Base-by-base conservation (phyloP, 2,113 vertebrate species). In the Corydoras sp. region DNA sequence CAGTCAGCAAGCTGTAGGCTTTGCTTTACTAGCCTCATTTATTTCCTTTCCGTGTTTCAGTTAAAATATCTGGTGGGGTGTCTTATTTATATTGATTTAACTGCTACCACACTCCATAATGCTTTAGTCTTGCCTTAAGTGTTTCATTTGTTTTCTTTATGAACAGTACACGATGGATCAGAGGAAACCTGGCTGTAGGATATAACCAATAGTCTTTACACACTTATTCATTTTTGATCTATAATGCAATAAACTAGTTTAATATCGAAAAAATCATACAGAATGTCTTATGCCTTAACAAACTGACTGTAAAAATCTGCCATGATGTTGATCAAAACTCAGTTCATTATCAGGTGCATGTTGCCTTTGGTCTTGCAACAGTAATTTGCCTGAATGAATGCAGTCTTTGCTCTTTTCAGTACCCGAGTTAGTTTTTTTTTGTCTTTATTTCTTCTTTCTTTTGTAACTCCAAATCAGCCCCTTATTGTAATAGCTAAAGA, bases 41-140 rank as follows among this genome's bases (percentile, higher is more conserved):
- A 86, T 87, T 89, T 85, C 81, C 82, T 85, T 78, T 69, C 73
- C 75, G 81, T 83, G 77, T 88, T 80, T 85, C 76, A 80, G 81
- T 84, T 86, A 81, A 88, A 86, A 86, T 89, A 85, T 86, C 87
- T 88, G 86, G 85, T 79, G 86, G 83, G 85, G 87, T 89, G 87
- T 90, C 88, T 86, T 87, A 87, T 89, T 89, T 88, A 86, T 90
- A 90, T 90, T 90, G 89, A 90, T 91, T 91, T 86, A 87, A 89
- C 87, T 90, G 88, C 89, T 89, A 86, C 88, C 86, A 87, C 86
- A 85, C 89, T 91, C 88, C 85, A 89, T 90, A 89, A 90, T 86
- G 86, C 85, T 86, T 87, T 88, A 87, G 86, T 89, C 87, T 89
- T 86, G 86, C 83, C 86, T 86, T 88, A 89, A 89, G 88, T 90